Conservation (phyloP, 1,140 invertebrate genomes). For the Lepidostoma basale region DNA sequence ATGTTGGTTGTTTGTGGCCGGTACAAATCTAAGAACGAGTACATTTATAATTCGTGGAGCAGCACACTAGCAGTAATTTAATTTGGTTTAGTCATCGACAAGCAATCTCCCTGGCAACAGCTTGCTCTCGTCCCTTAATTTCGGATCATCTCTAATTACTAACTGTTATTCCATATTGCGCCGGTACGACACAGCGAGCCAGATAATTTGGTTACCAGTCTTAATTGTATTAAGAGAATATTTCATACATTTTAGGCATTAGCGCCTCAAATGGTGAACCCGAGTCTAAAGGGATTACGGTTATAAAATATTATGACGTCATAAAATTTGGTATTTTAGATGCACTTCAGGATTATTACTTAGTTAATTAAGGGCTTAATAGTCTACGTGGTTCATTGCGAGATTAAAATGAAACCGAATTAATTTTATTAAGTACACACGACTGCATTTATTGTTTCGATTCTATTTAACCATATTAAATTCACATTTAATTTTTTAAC, state of each 20-base stretch:
- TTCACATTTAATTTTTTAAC: no score
- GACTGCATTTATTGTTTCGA: no score
- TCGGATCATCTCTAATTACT: conserved; percentile 21
- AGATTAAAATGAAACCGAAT: no score
- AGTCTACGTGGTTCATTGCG: no score
- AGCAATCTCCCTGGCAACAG: conserved; percentile 10
- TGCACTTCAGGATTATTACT: no score
- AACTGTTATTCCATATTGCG: conserved; percentile 21
- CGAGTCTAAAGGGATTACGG: no score
- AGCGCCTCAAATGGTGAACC: no score
- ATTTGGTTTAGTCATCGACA: conserved; percentile 19
- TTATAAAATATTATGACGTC: no score
- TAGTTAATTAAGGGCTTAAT: no score
- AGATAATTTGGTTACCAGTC: background rate
- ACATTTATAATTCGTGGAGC: background rate
- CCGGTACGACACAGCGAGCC: background rate
- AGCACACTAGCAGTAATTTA: conserved; percentile 5
- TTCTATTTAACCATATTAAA: no score
- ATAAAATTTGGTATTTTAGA: no score
- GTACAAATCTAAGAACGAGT: background rate
- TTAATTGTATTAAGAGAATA: background rate
- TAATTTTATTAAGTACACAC: no score
- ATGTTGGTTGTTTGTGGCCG: background rate
- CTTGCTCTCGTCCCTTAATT: conserved; percentile 19
- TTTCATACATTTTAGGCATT: background rate